phyloP scores from a whole-genome alignment of 2,797 vertebrate genomes.

The Smutsia temminckii region DNA sequence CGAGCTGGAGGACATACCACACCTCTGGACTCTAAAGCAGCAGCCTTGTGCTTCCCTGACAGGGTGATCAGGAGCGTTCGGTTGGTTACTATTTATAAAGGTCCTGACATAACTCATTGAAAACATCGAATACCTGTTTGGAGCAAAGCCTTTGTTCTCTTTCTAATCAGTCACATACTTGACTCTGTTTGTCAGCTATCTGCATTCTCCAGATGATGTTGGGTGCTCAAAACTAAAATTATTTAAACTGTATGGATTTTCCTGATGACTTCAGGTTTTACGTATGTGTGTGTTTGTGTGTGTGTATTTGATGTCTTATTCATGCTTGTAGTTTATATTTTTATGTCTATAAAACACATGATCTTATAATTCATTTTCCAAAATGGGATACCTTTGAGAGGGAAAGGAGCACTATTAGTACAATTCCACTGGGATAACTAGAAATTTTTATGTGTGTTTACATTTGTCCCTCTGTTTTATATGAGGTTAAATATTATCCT shows the following conservation, averaged over 20 bases:
- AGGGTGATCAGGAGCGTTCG: neutral
- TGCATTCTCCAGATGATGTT: neutral
- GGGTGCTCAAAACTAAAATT: neutral
- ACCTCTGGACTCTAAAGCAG: neutral
- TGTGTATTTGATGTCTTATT: neutral
- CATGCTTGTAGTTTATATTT: neutral
- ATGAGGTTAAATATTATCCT: neutral
- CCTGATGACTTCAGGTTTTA: neutral
- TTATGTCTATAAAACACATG: neutral
- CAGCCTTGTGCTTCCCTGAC: accelerated
- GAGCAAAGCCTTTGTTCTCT: neutral
- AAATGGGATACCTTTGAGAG: neutral
- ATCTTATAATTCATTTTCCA: neutral
- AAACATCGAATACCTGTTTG: neutral
- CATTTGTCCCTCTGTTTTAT: neutral
- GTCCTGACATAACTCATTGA: neutral
- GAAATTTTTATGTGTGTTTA: neutral
- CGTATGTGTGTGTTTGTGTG: neutral
- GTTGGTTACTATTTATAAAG: neutral
- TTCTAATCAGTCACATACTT: neutral
- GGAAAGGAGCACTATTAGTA: neutral
- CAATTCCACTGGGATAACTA: neutral
- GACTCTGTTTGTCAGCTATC: neutral
- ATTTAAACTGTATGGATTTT: neutral
- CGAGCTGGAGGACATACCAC: accelerated